These are phyloP conservation scores for Mobula hypostoma DNA, from an alignment of 2,113 vertebrate genomes.

Conservation along the genomic window DNA sequence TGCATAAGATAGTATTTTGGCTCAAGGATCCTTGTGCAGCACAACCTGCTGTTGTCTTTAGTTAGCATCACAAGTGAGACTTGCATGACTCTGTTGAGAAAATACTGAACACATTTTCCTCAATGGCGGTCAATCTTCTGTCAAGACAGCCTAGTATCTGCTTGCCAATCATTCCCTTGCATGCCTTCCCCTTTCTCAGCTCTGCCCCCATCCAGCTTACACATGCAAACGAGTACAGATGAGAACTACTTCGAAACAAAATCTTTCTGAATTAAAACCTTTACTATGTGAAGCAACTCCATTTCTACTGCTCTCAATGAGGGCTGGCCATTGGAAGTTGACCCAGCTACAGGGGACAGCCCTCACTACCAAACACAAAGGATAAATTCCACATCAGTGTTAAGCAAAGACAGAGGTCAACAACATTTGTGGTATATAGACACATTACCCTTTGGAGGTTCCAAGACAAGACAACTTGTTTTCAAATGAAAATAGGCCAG, in stretches of 20 bases:
- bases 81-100: conserved; percentile 25
- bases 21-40: conserved; percentile 31
- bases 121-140: conserved; percentile 9
- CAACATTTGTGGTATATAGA: background rate
- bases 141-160: conserved; percentile 18
- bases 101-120: conserved; percentile 1
- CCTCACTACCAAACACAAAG: conserved; percentile 31
- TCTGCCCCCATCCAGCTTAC: background rate
- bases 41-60: conserved; percentile 27
- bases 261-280: conserved; percentile 35
- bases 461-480: conserved; percentile 17
- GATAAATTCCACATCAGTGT: background rate
- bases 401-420: background rate
- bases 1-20: conserved; percentile 30
- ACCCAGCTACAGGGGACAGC: conserved; percentile 32
- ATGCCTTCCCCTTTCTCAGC: background rate
- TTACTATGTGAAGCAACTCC: conserved; percentile 36
- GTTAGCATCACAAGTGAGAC: conserved; percentile 14
- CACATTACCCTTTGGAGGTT: conserved; percentile 4
- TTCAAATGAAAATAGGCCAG: conserved; percentile 24
- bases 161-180: background rate
- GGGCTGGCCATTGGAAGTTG: conserved; percentile 29
- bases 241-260: background rate
- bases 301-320: conserved; percentile 34
- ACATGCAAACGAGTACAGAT: conserved; percentile 19